Evolutionary conservation across 2,888 invertebrate genomes (phyloP).

Genomic region (Dorcus parallelipipedus): DNA sequence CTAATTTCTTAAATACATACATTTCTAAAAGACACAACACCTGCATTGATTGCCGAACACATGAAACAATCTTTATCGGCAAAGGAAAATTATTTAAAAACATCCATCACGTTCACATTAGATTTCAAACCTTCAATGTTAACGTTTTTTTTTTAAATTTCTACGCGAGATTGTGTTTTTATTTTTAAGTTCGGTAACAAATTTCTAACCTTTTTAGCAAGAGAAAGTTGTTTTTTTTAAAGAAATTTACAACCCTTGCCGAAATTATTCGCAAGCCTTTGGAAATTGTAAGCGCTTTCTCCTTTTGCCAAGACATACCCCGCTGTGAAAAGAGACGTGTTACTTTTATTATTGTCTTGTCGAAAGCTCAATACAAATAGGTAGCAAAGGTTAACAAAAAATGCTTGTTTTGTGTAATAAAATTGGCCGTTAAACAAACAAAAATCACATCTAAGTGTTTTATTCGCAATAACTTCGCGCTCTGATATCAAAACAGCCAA

Average conservation of each 20-base stretch:
- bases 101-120: too few species aligned
- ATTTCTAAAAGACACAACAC: too few species aligned
- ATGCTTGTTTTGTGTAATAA: conserved; percentile 32
- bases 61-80: too few species aligned
- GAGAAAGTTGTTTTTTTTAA: too few species aligned
- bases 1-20: too few species aligned
- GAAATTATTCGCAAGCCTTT: neutral
- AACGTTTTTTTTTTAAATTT: neutral
- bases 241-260: conserved; percentile 12
- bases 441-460: conserved; percentile 37
- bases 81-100: too few species aligned
- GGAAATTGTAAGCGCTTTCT: too few species aligned
- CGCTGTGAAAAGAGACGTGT: neutral
- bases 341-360: neutral
- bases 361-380: neutral
- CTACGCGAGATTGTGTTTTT: neutral
- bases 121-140: too few species aligned
- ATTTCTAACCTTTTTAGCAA: too few species aligned
- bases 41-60: too few species aligned
- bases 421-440: conserved; percentile 41
- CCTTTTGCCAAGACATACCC: too few species aligned
- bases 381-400: conserved; percentile 27
- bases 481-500: conserved; percentile 37
- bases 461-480: conserved; percentile 35
- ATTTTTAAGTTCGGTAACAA: too few species aligned